Evolutionary conservation across 2,797 vertebrate species (phyloP).

Genomic region (Dermochelys coriacea): DNA sequence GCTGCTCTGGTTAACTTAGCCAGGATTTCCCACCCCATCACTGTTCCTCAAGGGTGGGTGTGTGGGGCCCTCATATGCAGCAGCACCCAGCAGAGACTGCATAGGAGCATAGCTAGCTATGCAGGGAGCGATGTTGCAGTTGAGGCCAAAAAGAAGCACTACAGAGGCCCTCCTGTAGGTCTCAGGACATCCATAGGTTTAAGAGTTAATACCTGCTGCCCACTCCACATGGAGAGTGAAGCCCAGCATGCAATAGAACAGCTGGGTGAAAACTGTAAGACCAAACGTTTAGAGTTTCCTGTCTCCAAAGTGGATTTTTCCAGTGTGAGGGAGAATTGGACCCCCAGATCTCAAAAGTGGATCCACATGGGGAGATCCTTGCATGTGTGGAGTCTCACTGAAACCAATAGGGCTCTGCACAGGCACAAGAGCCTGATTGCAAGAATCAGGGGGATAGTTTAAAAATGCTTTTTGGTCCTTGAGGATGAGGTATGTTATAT

Average conservation of each 20-base stretch:
- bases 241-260: neutral
- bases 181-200: slow-evolving; percentile 32
- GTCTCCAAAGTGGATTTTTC: slow-evolving; percentile 67
- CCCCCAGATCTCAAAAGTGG: slow-evolving; percentile 66
- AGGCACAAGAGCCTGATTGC: slow-evolving; percentile 57
- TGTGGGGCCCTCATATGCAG: neutral
- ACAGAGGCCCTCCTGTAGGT: neutral
- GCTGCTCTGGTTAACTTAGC: neutral
- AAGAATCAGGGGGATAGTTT: slow-evolving; percentile 38
- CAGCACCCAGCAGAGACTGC: neutral
- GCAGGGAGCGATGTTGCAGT: neutral
- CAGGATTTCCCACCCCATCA: neutral
- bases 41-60: neutral
- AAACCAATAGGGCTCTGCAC: neutral
- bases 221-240: slow-evolving; percentile 54
- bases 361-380: slow-evolving; percentile 69
- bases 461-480: slow-evolving; percentile 64
- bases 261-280: slow-evolving; percentile 60
- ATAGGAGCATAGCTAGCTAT: neutral
- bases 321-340: slow-evolving; percentile 67
- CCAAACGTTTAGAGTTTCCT: slow-evolving; percentile 57
- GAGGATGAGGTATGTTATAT: slow-evolving; percentile 54
- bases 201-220: slow-evolving; percentile 37
- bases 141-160: neutral
- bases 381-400: slow-evolving; percentile 63